Evolutionary conservation across 2,888 invertebrate species (phyloP), one percentile per base, ranked within the genome.

Genomic region (Furcula furcula): DNA sequence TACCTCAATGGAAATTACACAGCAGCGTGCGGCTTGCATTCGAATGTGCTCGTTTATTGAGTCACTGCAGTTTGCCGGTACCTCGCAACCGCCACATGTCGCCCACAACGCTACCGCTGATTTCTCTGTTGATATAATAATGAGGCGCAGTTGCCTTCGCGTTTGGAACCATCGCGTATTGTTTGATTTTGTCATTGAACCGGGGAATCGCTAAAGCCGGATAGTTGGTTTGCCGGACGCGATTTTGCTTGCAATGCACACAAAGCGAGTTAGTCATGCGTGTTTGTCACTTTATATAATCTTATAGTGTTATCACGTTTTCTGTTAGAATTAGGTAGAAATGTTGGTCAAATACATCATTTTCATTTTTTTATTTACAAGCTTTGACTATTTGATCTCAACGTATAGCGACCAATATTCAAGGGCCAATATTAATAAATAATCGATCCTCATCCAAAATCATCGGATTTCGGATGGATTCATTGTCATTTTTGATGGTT

Each of bases 101-200:
- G 72, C 82, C 82, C 71, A 79, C 80, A 70, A 51, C 46, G 50
- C 63, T 79, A 70, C 51, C 47, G 50, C 62, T 65, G 82, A 83
- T 86, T 81, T 83, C 83, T 78, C 82, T 76, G 77, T 82, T 80
- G 76, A 82, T 83, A 76, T 36, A 67, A 65, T 74, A 76, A 77
- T 69, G 67, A 76, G 67, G 65, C 68, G 55, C 73, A 72, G 69
- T 75, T 72, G 73, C 65, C 65, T 65, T 60, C 54, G 52, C 58
- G 68, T 68, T 71, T 57, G 48, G 62, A 68, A 75, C 63, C 50
- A 55, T 57, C 35, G 64, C 41, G 65, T 69, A 82, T 82, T 84
- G 82, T 82, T 76, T 72, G 62, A 60, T 36, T 65, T 82, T 76
- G 80, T 79, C 76, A 77, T 72, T 80, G 79, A 76, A 76, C 68